phyloP scores from a whole-genome alignment of 2,888 invertebrate genomes.

The Anagyrus pseudococci region DNA sequence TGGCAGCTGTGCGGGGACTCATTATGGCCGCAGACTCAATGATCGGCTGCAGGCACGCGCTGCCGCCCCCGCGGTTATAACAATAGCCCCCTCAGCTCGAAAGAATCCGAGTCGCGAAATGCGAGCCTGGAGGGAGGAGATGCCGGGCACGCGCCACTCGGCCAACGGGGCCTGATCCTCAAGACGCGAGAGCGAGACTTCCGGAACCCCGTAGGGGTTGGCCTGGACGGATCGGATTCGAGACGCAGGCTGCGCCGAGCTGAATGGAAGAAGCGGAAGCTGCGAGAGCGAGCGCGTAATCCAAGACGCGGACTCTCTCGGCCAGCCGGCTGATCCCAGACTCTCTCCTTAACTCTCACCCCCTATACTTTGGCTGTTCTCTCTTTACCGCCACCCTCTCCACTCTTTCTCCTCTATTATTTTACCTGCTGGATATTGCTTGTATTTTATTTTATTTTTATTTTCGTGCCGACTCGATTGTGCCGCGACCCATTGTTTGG shows the following conservation, averaged over 20 bases:
- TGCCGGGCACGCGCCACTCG: conserved; percentile 56
- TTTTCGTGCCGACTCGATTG: too few species aligned
- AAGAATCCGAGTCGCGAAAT: conserved; percentile 41
- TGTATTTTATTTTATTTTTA: too few species aligned
- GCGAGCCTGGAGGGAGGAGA: conserved; percentile 44
- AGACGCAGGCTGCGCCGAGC: conserved; percentile 42
- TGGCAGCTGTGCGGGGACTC: too few species aligned
- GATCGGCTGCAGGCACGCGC: conserved; percentile 2
- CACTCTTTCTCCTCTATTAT: too few species aligned
- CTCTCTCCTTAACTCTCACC: too few species aligned
- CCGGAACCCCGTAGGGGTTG: conserved; percentile 51
- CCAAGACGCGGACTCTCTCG: too few species aligned
- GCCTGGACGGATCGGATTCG: conserved; percentile 50
- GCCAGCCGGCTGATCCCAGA: too few species aligned
- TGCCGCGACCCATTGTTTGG: too few species aligned
- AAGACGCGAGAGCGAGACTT: conserved; percentile 57
- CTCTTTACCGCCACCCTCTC: too few species aligned
- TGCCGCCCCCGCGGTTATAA: conserved; percentile 38
- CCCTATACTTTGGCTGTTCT: too few species aligned
- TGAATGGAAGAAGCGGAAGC: conserved; percentile 51
- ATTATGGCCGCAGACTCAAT: too few species aligned
- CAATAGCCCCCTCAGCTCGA: conserved; percentile 42
- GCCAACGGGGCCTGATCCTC: conserved; percentile 38
- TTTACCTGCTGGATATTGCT: too few species aligned
- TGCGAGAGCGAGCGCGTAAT: conserved; percentile 45